These are phyloP conservation scores for Tholera decimalis DNA, from an alignment of 2,888 invertebrate species.

Conservation along the genomic window DNA sequence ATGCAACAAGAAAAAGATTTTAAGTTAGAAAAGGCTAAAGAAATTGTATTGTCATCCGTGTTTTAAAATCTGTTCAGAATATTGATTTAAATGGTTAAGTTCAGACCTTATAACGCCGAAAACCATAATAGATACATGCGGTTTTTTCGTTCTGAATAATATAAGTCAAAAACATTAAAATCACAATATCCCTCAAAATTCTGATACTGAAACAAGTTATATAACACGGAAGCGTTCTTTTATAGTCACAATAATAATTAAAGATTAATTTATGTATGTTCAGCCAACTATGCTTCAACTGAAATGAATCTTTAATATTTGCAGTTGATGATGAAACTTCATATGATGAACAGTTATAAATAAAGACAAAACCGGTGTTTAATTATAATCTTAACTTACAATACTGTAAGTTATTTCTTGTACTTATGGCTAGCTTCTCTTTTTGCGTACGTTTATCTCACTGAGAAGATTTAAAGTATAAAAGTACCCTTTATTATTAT, in stretches of 20 bases:
- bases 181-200: not conserved
- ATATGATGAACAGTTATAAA: conserved; percentile 60
- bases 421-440: conserved; percentile 55
- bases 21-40: not conserved
- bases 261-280: conserved; percentile 27
- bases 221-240: conserved; percentile 27
- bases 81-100: not conserved
- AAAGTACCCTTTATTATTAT: conserved; percentile 12
- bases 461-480: conserved; percentile 37
- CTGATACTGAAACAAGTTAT: not conserved
- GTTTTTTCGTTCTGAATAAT: not conserved
- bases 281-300: conserved; percentile 22
- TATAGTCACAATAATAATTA: conserved; percentile 25
- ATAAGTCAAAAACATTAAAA: not conserved
- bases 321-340: conserved; percentile 69
- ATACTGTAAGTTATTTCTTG: conserved; percentile 66
- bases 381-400: conserved; percentile 69
- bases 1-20: conserved; percentile 46
- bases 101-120: not conserved
- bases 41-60: not conserved
- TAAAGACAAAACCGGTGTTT: conserved; percentile 65
- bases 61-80: not conserved
- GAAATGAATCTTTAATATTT: conserved; percentile 35
- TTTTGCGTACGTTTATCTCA: conserved; percentile 42
- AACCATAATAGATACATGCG: not conserved